Evolutionary conservation across 2,888 invertebrate genomes (phyloP), one percentile per base, ranked within the genome.

Genomic region (Craniophora ligustri): DNA sequence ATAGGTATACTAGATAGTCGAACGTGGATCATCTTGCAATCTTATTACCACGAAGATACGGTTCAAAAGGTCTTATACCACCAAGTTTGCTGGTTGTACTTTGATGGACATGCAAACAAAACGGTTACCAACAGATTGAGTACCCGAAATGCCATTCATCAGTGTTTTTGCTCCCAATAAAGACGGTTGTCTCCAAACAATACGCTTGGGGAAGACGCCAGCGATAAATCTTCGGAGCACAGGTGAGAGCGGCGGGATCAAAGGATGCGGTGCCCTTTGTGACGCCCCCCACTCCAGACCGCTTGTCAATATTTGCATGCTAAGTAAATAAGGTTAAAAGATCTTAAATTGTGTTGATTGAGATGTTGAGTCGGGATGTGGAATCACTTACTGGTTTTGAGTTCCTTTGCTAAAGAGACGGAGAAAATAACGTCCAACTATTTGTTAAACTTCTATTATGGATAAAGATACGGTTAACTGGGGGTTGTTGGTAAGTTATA

Each of bases 261-360:
- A 89, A 91, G 83, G 58, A 53, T 65, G 84, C 89, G 89, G 88
- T 72, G 36, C 68, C 73, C 80, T 86, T 88, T 86, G 83, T 67
- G 72, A 67, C 61, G 39, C 58, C 57, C 68, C 64, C 65, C 70
- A 58, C 67, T 62, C 65, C 63, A 50, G 36, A 61, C 41, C 34
- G 32, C 46, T 21, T 73, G 83, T 84, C 82, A 84, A 86, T 85
- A 86, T 88, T 89, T 86, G 86, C 89, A 86, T 89, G 78, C 67
- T 82, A 80, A 86, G 76, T 79, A 84, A 83, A 83, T 75, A 70
- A 56, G 57, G 51, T 46, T 74, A 67, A 75, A 73, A 70, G 67
- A 71, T 63, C 56, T 57, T 72, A 67, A 68, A 77, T 75, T 77
- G 74, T 67, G 67, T 63, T 81, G 79, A 79, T 79, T 73, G 71